These are phyloP conservation scores for Plebejus anna DNA, from an alignment of 2,888 invertebrate genomes.

Conservation along the genomic window DNA sequence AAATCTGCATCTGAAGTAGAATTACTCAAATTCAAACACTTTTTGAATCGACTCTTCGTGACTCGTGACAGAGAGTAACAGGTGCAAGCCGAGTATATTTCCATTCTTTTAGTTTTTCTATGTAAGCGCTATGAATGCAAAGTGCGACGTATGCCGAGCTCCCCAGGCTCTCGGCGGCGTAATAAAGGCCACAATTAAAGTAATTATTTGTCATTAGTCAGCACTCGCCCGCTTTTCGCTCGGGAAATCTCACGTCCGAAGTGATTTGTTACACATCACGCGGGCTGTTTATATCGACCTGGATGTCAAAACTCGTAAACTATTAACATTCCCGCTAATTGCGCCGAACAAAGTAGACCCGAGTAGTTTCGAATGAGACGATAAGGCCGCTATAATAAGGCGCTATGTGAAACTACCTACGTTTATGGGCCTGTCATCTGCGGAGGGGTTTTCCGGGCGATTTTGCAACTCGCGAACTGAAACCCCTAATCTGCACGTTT, in stretches of 20 bases:
- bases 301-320: constrained; percentile 20
- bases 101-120: constrained; percentile 1
- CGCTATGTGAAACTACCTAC: background rate
- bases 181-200: constrained; percentile 73
- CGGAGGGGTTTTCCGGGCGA: background rate
- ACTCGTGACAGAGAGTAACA: background rate
- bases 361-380: constrained; percentile 9
- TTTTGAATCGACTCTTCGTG: background rate
- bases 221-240: constrained; percentile 54
- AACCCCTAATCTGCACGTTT: constrained; percentile 7
- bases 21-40: background rate
- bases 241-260: constrained; percentile 54
- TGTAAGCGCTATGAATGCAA: background rate
- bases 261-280: constrained; percentile 33
- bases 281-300: constrained; percentile 16
- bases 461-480: constrained; percentile 1
- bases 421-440: background rate
- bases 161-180: constrained; percentile 51
- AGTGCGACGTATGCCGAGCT: constrained; percentile 43
- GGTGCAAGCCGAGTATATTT: background rate
- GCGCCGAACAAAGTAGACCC: background rate
- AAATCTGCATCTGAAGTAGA: background rate
- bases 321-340: constrained; percentile 20
- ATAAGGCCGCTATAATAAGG: background rate
- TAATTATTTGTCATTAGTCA: constrained; percentile 72